phyloP scores from a whole-genome alignment of 2,888 invertebrate genomes.

The Lamproptera curius region DNA sequence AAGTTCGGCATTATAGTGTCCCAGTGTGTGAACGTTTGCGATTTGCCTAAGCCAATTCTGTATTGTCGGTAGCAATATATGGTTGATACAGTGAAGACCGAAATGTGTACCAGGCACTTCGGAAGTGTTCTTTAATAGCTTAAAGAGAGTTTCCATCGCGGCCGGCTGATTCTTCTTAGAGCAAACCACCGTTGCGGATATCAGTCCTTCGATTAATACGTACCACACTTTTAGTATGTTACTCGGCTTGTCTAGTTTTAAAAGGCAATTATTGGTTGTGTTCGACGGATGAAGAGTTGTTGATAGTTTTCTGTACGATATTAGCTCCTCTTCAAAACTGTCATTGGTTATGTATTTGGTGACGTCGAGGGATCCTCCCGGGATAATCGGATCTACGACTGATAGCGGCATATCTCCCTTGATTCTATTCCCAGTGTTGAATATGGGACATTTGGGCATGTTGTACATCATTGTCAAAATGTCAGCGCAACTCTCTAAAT shows the following conservation, averaged over 20 bases:
- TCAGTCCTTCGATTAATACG: constrained; percentile 90
- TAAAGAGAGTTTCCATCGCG: constrained; percentile 92
- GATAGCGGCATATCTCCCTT: constrained; percentile 87
- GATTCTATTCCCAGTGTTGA: constrained; percentile 91
- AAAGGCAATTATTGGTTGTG: constrained; percentile 75
- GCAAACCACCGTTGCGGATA: constrained; percentile 89
- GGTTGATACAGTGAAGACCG: constrained; percentile 94
- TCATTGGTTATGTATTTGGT: constrained; percentile 83
- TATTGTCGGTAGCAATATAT: constrained; percentile 92
- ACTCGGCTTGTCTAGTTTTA: constrained; percentile 86
- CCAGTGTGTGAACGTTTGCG: constrained; percentile 84
- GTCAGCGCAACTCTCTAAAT: constrained; percentile 90
- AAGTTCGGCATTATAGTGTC: constrained; percentile 91
- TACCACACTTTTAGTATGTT: constrained; percentile 95
- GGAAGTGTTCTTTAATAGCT: constrained; percentile 86
- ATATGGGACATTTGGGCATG: constrained; percentile 96
- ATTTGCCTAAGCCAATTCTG: constrained; percentile 94
- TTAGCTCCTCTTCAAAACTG: constrained; percentile 81
- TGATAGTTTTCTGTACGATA: constrained; percentile 80
- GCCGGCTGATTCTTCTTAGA: constrained; percentile 93
- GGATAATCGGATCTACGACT: constrained; percentile 91
- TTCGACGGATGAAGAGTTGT: constrained; percentile 70
- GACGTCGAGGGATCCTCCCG: constrained; percentile 82
- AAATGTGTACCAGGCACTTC: constrained; percentile 92
- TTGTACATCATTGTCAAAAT: constrained; percentile 95